phyloP scores from a whole-genome alignment of 1,140 invertebrate species.

The Aphidius gifuensis region DNA sequence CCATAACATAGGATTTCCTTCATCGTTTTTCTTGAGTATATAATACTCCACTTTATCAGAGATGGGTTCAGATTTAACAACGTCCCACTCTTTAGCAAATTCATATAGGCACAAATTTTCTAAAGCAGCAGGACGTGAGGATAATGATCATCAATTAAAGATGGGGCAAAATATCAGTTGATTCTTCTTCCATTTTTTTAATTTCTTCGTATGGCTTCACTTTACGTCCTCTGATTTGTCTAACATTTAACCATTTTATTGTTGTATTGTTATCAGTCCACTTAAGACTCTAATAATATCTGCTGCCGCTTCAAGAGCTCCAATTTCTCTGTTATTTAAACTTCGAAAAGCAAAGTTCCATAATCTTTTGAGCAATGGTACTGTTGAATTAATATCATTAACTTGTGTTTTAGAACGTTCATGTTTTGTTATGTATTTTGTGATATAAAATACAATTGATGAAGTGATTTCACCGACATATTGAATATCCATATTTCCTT shows the following conservation, averaged over 20 bases:
- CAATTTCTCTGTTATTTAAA: slow-evolving; percentile 31
- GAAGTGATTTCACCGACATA: slow-evolving; percentile 28
- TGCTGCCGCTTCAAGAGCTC: slow-evolving; percentile 38
- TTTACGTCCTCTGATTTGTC: slow-evolving; percentile 33
- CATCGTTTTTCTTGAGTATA: not conserved
- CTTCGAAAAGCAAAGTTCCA: too few species aligned
- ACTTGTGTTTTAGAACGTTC: slow-evolving; percentile 25
- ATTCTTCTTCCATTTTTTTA: slow-evolving; percentile 26
- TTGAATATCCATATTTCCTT: slow-evolving; percentile 33
- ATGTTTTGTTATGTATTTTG: slow-evolving; percentile 33
- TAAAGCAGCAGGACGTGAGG: slow-evolving; percentile 27
- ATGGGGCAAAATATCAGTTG: slow-evolving; percentile 34
- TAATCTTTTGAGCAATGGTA: slow-evolving; percentile 27
- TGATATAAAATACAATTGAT: slow-evolving; percentile 27
- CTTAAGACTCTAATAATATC: slow-evolving; percentile 40
- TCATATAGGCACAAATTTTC: slow-evolving; percentile 27
- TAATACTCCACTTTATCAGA: slow-evolving; percentile 21
- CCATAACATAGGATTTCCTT: slow-evolving; percentile 12
- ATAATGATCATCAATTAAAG: slow-evolving; percentile 34
- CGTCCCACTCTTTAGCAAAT: slow-evolving; percentile 29
- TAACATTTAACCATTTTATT: slow-evolving; percentile 43
- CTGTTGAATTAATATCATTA: too few species aligned
- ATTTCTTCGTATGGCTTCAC: slow-evolving; percentile 35
- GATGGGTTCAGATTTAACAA: slow-evolving; percentile 24
- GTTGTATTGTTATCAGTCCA: slow-evolving; percentile 41